Percentiles rank a stretch among this genome's conserved stretches.
These are phyloP conservation scores for Cephus pulcher DNA, from an alignment of 2,888 invertebrate genomes.

Conservation along the genomic window DNA sequence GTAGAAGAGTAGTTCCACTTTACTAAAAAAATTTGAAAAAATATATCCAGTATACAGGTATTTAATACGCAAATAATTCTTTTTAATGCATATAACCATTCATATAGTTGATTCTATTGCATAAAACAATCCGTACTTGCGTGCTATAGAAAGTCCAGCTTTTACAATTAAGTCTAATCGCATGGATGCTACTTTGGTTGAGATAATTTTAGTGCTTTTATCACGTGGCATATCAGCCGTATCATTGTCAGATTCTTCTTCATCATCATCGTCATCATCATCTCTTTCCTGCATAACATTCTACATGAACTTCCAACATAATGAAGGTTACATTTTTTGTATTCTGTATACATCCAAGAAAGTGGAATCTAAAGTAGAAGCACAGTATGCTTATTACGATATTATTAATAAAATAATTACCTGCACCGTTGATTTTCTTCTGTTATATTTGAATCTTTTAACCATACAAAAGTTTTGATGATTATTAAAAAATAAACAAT, in stretches of 20 bases:
- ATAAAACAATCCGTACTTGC: constrained; percentile 71
- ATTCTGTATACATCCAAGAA: constrained; percentile 6
- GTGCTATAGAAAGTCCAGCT: constrained; percentile 76
- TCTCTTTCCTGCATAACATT: constrained; percentile 51
- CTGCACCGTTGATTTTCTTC: constrained; percentile 1
- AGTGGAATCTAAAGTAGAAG: background rate
- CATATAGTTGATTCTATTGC: constrained; percentile 15
- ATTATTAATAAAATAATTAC: constrained; percentile 7
- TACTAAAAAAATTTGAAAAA: constrained; percentile 68
- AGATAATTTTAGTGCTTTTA: constrained; percentile 75
- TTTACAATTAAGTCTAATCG: constrained; percentile 80
- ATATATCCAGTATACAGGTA: background rate
- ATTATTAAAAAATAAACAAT: background rate
- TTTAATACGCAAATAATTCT: constrained; percentile 8
- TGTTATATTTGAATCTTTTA: constrained; percentile 12
- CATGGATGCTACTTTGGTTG: constrained; percentile 74
- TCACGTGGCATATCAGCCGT: constrained; percentile 69
- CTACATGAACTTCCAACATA: background rate
- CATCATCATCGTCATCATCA: constrained; percentile 58
- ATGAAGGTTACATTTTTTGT: background rate
- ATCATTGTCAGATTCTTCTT: constrained; percentile 68
- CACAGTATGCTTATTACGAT: background rate
- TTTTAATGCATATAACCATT: constrained; percentile 3
- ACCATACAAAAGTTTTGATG: background rate
- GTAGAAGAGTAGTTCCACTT: constrained; percentile 84